Conservation (phyloP, 2,113 vertebrate species). For the Rhabdomys dilectus region DNA sequence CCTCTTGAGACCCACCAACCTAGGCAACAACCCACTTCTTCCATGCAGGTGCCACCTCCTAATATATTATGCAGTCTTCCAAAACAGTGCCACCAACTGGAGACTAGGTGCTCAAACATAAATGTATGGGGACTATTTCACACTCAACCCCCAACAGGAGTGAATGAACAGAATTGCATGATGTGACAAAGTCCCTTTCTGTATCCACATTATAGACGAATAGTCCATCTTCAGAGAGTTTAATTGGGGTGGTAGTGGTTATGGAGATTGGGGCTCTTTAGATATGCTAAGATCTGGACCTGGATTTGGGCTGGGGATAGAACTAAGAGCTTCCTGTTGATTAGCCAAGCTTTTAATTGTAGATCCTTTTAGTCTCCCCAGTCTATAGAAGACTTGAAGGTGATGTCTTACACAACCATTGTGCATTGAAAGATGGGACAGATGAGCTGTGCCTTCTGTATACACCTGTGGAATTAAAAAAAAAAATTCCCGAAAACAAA, state of each 20-base stretch:
- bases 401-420: neutral
- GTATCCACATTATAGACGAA: neutral
- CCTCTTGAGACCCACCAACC: neutral
- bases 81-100: neutral
- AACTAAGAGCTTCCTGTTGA: neutral
- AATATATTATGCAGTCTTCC: neutral
- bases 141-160: neutral
- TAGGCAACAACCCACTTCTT: neutral
- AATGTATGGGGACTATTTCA: neutral
- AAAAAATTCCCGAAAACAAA: neutral
- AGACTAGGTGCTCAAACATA: neutral
- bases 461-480: neutral
- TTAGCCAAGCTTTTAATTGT: neutral
- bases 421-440: neutral
- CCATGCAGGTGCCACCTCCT: neutral
- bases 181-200: fast-evolving
- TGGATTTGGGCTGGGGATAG: neutral
- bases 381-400: neutral
- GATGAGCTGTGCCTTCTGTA: neutral
- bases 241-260: neutral
- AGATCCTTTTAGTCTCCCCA: neutral
- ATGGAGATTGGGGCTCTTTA: neutral
- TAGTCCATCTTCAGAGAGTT: neutral
- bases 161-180: neutral
- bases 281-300: neutral